Evolutionary conservation across 2,888 invertebrate species (phyloP), one percentile per base, ranked within the genome.

Genomic region (Rhodophaea formosa): DNA sequence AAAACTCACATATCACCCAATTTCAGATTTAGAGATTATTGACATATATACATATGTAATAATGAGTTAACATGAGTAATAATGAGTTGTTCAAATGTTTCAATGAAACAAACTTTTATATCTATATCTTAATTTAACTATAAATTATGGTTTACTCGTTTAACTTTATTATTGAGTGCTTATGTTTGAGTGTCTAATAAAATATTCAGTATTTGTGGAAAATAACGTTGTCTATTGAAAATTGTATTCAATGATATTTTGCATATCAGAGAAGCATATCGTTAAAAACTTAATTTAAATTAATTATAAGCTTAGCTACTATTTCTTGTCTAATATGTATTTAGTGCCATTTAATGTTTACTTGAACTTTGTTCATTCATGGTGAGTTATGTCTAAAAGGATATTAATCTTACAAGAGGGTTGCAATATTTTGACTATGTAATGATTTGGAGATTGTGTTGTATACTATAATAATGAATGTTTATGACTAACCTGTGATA

Each of bases 401-500:
- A 35, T 35, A 8, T 2, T 35, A 35, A 35, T 39, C n/a, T n/a
- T 3, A n/a, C 1, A 39, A 10, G 39, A 39, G 2, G 39, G 3
- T 39, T 15, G 32, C 30, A 49, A 49, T 49, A 32, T 32, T 44
- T 56, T 42, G 61, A 60, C 60, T 64, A 65, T 62, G 56, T 58
- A 46, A 46, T 67, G 62, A 57, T 54, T 59, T 61, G 53, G 58
- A 55, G 59, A 35, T 10, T 62, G 59, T 64, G 51, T 64, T 63
- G 66, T 56, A 57, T 66, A 70, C 68, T 72, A 71, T 77, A 70
- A 70, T 66, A 77, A 78, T 83, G 75, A 35, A 35, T 83, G 75
- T 39, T 39, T 80, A 79, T 78, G 85, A 86, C 84, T 89, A 89
- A 90, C 88, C 89, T 90, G 90, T 90, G 90, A 90, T 90, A 89